phyloP scores from a whole-genome alignment of 2,888 invertebrate genomes.

The Girardia tigrina region DNA sequence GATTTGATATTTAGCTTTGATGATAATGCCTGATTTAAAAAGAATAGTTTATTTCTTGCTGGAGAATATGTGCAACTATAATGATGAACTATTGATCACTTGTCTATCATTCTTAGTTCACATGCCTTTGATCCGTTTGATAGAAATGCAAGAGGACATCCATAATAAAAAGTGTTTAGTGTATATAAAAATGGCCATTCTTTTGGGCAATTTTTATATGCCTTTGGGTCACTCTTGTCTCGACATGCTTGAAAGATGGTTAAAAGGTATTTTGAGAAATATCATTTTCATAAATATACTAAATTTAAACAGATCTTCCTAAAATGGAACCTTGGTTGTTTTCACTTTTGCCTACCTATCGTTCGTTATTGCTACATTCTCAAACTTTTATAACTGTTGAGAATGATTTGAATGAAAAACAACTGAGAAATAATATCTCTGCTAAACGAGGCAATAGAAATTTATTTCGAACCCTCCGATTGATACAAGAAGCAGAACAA shows the following conservation, averaged over 20 bases:
- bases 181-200: not conserved
- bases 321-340: not conserved
- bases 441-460: not conserved
- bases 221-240: not conserved
- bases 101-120: slow-evolving; percentile 19
- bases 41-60: not conserved
- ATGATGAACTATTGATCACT: slow-evolving; percentile 2
- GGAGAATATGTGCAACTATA: not conserved
- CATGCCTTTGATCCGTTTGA: not conserved
- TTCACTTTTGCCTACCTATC: not conserved
- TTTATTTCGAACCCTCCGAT: not conserved
- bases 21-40: not conserved
- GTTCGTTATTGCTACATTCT: not conserved
- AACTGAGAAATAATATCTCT: not conserved
- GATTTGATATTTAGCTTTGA: no score
- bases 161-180: not conserved
- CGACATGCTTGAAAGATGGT: not conserved
- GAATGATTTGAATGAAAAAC: not conserved
- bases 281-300: no score
- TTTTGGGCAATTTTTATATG: not conserved
- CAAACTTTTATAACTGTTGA: not conserved
- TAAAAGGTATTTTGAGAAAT: no score
- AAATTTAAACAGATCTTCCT: not conserved
- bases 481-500: not conserved
- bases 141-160: not conserved